Base-by-base conservation (phyloP, 2,113 vertebrate species). In the Anser cygnoides region DNA sequence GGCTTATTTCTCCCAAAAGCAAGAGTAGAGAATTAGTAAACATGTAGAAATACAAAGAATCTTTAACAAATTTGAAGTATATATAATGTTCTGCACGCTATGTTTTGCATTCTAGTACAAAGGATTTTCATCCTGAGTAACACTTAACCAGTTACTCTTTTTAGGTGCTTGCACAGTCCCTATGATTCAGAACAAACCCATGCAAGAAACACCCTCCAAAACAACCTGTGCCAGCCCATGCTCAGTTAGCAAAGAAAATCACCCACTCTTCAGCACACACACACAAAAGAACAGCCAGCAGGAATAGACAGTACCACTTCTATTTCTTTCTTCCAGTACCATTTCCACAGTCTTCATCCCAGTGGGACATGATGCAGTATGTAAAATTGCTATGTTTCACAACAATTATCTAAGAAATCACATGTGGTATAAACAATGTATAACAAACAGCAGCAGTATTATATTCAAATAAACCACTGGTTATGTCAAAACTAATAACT, bases 401-500 rank as follows among this genome's bases (percentile, higher is more conserved):
- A 89, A 62, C 95, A 97, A 97, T 97, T 96, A 97, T 66, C 29
- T 89, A 97, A 96, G 97, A 93, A 98, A 97, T 97, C 97, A 95
- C 95, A 96, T 78, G 79, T 96, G 94, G 89, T 97, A 96, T 76
- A 94, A 97, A 97, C 88, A 96, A 94, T 15, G 25, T 44, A 58
- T 93, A 97, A 96, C 84, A 96, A 97, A 97, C 84, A 98, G 72
- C 92, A 97, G 95, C 84, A 78, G 93, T 96, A 52, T 73, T 75
- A 95, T 92, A 87, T 95, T 96, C 95, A 96, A 97, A 96, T 96
- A 97, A 97, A 95, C 96, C 91, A 92, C 95, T 79, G 84, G 84
- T 94, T 97, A 90, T 97, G 97, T 98, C 97, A 97, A 97, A 98
- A 96, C 95, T 95, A 97, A 88, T 97, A 97, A 97, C 93, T 97